Conservation (phyloP, 92 coral and sea anemone species). For the Actinostola sp. region DNA sequence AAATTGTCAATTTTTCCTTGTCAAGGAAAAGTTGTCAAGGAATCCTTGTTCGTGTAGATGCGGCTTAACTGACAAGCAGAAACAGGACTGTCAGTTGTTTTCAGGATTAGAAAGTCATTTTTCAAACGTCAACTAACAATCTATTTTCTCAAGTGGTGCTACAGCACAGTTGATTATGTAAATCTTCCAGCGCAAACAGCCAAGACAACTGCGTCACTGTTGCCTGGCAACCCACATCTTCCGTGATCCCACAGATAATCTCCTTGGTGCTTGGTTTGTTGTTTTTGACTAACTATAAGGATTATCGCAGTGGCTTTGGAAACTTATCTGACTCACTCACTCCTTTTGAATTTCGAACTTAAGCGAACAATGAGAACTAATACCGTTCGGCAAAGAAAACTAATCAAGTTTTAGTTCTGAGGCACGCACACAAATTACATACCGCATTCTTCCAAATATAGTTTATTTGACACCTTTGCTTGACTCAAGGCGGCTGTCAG, state of each 20-base stretch:
- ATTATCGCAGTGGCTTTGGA: not conserved
- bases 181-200: no score
- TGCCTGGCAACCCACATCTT: not conserved
- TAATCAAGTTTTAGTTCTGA: not conserved
- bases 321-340: no score
- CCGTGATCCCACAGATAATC: not conserved
- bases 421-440: not conserved
- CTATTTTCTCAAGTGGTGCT: no score
- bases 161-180: not conserved
- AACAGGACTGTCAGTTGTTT: no score
- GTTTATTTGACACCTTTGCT: not conserved
- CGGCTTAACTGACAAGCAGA: no score
- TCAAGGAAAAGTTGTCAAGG: no score
- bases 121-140: no score
- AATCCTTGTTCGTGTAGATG: no score
- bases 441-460: not conserved
- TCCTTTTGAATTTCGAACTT: not conserved
- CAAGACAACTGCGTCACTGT: not conserved
- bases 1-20: no score
- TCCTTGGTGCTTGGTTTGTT: not conserved
- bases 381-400: not conserved
- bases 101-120: no score
- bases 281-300: slow-evolving; percentile 5
- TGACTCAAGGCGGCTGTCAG: not conserved
- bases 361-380: not conserved